Evolutionary conservation across 2,113 vertebrate genomes (phyloP).

Genomic region (Sisor rabdophorus): DNA sequence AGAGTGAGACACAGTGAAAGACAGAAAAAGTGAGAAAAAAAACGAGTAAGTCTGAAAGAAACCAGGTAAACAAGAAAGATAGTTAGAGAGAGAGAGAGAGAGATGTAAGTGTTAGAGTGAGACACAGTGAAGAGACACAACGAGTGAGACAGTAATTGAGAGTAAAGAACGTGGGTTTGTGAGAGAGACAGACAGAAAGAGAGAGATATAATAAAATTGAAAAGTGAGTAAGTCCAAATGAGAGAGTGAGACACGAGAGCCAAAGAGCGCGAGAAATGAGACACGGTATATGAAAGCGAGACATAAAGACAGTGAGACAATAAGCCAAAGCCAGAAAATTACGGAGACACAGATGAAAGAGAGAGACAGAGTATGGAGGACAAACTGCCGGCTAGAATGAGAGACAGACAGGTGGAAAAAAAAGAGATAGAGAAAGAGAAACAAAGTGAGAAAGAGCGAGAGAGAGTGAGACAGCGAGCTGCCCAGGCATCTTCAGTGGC

Average conservation of each 20-base stretch:
- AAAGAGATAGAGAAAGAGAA: neutral
- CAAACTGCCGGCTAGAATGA: no score
- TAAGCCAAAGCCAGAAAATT: neutral
- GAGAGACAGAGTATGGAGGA: neutral
- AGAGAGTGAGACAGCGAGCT: slow-evolving; percentile 47
- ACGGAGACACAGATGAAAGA: neutral
- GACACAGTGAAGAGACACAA: neutral
- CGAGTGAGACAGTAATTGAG: neutral
- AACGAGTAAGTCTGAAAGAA: neutral
- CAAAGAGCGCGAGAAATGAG: neutral
- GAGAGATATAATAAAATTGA: neutral
- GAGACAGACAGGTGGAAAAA: neutral
- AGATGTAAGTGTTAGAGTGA: neutral
- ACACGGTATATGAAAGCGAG: neutral
- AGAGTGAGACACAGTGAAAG: no score
- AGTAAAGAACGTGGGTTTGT: neutral
- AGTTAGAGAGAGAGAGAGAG: neutral
- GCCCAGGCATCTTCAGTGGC: slow-evolving; percentile 68
- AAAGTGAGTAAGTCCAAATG: neutral
- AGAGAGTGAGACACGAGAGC: neutral
- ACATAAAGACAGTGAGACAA: neutral
- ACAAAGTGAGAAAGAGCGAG: neutral
- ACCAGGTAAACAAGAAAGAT: neutral
- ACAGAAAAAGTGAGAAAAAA: neutral
- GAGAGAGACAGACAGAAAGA: neutral